Evolutionary conservation across 2,888 invertebrate species (phyloP), one percentile per base, ranked within the genome.

Genomic region (Tholera decimalis): DNA sequence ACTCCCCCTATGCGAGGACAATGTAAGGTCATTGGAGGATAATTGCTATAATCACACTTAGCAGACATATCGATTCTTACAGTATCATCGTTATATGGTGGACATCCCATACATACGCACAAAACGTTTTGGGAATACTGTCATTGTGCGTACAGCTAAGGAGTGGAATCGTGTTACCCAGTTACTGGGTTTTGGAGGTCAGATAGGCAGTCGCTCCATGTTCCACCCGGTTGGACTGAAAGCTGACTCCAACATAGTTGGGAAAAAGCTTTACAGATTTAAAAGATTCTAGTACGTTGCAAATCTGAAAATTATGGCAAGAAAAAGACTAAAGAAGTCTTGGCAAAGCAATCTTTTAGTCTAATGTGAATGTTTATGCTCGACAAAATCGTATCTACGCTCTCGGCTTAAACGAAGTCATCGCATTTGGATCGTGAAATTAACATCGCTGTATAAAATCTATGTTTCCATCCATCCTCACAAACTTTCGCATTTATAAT

Each of bases 391-490:
- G 39, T 56, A 44, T 41, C 39, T 63, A 44, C 44, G 28, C 41
- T 39, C 46, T 46, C 37, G 49, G 28, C 26, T 65, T 47, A 20
- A 37, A 39, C 24, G 41, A 71, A 71, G 56, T 28, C 53, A 49
- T 60, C 54, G 62, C 8, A 73, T 74, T 74, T 61, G 55, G 61
- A 35, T 53, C 78, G 78, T 74, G 63, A 71, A 71, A 77, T 78
- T 78, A 78, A 58, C 71, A 67, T 66, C 55, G 63, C 70, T 30
- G 53, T 77, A 44, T 56, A 56, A 55, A 66, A 78, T 46, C 57
- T 58, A 64, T 62, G 43, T 58, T 65, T 73, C 49, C 65, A 57
- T n/a, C n/a, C n/a, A n/a, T n/a, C n/a, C n/a, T n/a, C n/a, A n/a
- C n/a, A n/a, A n/a, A n/a, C n/a, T n/a, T n/a, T n/a, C n/a, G n/a